These are phyloP conservation scores for Liasis olivaceus DNA, from an alignment of 2,797 vertebrate genomes.

Conservation along the genomic window DNA sequence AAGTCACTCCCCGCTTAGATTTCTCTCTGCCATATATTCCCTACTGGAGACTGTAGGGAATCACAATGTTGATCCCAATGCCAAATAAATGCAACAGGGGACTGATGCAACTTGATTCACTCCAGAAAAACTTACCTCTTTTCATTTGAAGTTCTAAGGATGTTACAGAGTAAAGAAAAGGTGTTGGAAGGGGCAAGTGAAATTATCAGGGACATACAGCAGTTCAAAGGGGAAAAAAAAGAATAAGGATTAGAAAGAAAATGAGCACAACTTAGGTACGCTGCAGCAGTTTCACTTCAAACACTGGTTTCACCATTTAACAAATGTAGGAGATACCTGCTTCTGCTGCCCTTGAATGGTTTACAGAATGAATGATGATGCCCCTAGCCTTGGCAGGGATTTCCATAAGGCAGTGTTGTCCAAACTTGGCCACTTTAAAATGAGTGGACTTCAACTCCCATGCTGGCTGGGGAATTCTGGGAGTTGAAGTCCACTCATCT, in stretches of 20 bases:
- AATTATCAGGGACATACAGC: background rate
- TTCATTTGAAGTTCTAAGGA: background rate
- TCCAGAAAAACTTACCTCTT: background rate
- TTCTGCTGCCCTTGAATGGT: background rate
- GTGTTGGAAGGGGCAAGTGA: background rate
- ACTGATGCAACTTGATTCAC: background rate
- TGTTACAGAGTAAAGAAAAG: background rate
- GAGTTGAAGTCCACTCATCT: no score
- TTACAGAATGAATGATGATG: background rate
- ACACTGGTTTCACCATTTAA: background rate
- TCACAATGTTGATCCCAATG: background rate
- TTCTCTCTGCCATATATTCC: background rate
- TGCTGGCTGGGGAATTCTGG: no score
- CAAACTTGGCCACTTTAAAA: no score
- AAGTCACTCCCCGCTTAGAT: background rate
- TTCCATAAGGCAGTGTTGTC: no score
- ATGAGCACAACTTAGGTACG: background rate
- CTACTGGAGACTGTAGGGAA: background rate
- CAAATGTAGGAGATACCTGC: background rate
- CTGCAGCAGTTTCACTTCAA: background rate
- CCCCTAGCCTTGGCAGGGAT: no score
- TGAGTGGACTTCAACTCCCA: no score
- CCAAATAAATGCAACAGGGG: background rate
- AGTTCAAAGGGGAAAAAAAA: background rate
- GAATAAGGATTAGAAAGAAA: background rate